These are phyloP conservation scores for Eunapius fragilis DNA, from an alignment of 37 sponge, comb jelly and placozoan species.

Conservation along the genomic window DNA sequence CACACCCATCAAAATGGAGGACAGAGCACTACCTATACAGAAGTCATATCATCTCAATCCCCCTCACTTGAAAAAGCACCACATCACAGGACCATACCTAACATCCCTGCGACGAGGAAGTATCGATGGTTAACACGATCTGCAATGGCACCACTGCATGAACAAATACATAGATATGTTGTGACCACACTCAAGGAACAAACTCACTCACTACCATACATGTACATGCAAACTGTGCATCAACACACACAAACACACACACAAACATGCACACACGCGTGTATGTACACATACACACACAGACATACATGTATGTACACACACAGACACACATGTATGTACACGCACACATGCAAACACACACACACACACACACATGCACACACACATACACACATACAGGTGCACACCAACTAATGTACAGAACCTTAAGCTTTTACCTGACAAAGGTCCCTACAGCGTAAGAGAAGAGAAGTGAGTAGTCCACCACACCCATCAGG, in stretches of 20 bases:
- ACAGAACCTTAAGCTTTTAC: neutral
- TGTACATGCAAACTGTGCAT: neutral
- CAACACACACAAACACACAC: neutral
- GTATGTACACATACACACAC: no score
- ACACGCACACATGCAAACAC: neutral
- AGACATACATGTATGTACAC: no score
- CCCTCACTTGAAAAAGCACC: neutral
- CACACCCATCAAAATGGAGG: neutral
- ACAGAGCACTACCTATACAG: neutral
- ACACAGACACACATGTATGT: no score
- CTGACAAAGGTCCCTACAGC: conserved; percentile 71
- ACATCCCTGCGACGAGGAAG: conserved; percentile 90
- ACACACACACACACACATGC: neutral
- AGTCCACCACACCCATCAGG: conserved; percentile 58
- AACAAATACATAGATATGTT: neutral
- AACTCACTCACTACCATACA: neutral
- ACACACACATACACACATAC: neutral
- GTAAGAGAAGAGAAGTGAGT: conserved; percentile 71
- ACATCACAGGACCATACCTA: conserved; percentile 33
- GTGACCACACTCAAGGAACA: no score
- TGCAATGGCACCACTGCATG: conserved; percentile 87
- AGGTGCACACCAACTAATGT: neutral
- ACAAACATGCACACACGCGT: no score
- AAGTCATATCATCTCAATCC: neutral
- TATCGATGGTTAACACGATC: conserved; percentile 81